Base-by-base conservation (phyloP, 92 coral and sea anemone genomes). In the Galaxea fascicularis region DNA sequence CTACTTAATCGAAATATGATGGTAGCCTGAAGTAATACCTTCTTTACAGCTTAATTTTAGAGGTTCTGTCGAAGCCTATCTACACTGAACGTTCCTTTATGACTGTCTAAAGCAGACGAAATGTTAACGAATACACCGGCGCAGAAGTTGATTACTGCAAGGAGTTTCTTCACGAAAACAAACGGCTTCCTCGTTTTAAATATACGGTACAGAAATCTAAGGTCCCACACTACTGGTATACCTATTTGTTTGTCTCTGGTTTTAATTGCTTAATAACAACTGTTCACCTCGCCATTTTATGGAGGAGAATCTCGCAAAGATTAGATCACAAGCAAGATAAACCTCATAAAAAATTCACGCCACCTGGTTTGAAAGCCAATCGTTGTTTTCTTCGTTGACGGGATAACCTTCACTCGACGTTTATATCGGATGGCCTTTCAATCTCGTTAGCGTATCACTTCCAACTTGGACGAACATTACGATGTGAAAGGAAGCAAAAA, bases 281-380 rank as follows among this genome's bases (percentile, higher is more conserved):
- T 2, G 30, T 41, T 26, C 24, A 60, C 24, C 20, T 44, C 68
- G 46, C 77, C 56, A 51, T 54, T 57, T 31, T 27, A 52, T 15
- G 28, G 35, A 52, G 39, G 28, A 14, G 45, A 39, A 82, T 82
- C 25, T 29, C 77, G 41, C 35, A 52, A 54, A 71, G 70, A 82
- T 82, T 39, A 82, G 86, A 64, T 82, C 86, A 82, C 86, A 71
- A 25, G 86, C 45, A 71, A 46, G 44, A 16, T 82, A 22, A 58
- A 22, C 86, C n/a, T 26, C 25, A 11, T 82, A 8, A 70, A 82
- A 70, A 70, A 70, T 82, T 70, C 17, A 82, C 41, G 17, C 35
- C 28, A 57, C 44, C 49, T 56, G 60, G 78, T 25, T 82, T 56
- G 46, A 31, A 70, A 26, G 66, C 86, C 86, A 82, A 82, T 82